Base-by-base conservation (phyloP, 2,797 vertebrate species). In the Pampus argenteus region DNA sequence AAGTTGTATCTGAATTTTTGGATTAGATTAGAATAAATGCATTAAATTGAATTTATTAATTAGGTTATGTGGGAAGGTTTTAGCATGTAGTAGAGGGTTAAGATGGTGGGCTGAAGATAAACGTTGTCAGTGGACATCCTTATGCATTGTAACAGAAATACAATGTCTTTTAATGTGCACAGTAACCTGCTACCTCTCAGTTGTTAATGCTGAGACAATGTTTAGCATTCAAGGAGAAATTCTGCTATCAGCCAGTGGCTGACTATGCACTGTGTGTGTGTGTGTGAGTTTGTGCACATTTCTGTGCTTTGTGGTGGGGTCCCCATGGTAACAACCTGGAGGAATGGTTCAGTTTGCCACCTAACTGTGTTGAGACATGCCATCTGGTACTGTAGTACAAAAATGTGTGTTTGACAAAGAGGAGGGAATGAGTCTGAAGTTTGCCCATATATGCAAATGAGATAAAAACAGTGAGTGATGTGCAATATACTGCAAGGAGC, bases 311-410 rank as follows among this genome's bases (percentile, higher is more conserved):
- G 23, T 69, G 66, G n/a, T 22, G 51, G 13, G 26, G 70, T 82
- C 66, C 59, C 78, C 57, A 78, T 76, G 55, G 84, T 70, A 74
- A 78, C 78, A 62, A 78, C 25, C 25, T 68, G 45, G 54, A 71
- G 58, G 70, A 76, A 56, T 20, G 29, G 67, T 81, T 75, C 9
- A 10, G 60, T 72, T 78, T 80, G 66, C 78, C 71, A 83, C 78
- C 77, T 83, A 71, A 83, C 60, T 74, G 52, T 76, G 42, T n/a
- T 60, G 70, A 70, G 31, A 34, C 47, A 18, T 9, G n/a, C 81
- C 85, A 83, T 87, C 83, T 89, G 85, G 47, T 81, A 42, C 50
- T 26, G 31, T 22, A 55, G 54, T 61, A 68, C 36, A 70, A 13
- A 31, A 59, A 51, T 65, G 15, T 57, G 47, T 56, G 45, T 76